Evolutionary conservation across 1,140 invertebrate species (phyloP).

Genomic region (Tetragonula clypearis): DNA sequence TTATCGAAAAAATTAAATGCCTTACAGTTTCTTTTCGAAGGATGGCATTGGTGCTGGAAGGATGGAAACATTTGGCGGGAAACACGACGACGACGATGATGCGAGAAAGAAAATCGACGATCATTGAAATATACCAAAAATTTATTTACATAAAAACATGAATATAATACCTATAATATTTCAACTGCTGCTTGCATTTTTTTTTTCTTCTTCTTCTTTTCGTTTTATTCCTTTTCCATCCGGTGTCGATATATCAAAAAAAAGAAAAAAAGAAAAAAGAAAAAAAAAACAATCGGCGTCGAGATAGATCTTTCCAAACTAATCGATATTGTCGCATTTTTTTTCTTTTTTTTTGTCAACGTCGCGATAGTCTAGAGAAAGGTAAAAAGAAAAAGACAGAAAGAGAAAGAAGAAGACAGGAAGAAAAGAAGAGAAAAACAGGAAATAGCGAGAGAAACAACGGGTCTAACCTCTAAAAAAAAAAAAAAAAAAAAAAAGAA

Average conservation of each 20-base stretch:
- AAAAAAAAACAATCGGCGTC: constrained; percentile 53
- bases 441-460: constrained; percentile 48
- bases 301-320: constrained; percentile 56
- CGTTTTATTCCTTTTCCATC: constrained; percentile 24
- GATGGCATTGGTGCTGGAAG: background rate
- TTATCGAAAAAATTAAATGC: background rate
- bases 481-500: no score
- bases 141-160: constrained; percentile 80
- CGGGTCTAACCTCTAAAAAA: constrained; percentile 60
- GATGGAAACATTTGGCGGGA: background rate
- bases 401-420: constrained; percentile 1
- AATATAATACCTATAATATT: constrained; percentile 78
- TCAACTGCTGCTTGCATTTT: constrained; percentile 73
- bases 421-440: constrained; percentile 24
- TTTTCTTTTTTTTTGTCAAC: constrained; percentile 20
- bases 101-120: background rate
- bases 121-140: constrained; percentile 79
- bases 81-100: no score
- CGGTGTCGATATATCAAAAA: constrained; percentile 52
- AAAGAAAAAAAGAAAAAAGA: no score
- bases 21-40: background rate
- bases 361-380: constrained; percentile 59
- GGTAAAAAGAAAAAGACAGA: constrained; percentile 17
- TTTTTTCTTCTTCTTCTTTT: constrained; percentile 14
- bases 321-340: constrained; percentile 72